Evolutionary conservation across 2,888 invertebrate species (phyloP).

Genomic region (Machimus rusticus): DNA sequence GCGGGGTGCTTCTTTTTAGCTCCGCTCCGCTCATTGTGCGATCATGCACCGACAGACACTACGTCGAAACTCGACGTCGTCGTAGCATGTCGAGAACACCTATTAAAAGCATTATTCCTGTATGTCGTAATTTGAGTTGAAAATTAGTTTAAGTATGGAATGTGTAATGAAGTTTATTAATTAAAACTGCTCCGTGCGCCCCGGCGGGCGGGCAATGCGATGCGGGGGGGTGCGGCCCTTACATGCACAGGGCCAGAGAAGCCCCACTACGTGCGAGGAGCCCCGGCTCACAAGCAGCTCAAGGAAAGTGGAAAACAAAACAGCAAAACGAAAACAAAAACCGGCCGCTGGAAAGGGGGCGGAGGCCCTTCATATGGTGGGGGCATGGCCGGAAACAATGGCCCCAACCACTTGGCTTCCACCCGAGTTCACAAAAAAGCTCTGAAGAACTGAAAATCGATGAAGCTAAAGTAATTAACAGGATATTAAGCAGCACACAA

Average conservation of each 20-base stretch:
- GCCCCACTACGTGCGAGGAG: not conserved
- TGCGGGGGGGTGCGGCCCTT: not conserved
- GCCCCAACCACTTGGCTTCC: not conserved
- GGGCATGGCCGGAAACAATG: not conserved
- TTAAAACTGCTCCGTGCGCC: slow-evolving; percentile 51
- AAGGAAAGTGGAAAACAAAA: slow-evolving; percentile 39
- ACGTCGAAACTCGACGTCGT: slow-evolving; percentile 18
- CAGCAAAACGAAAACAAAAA: slow-evolving; percentile 35
- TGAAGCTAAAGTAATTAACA: slow-evolving; percentile 49
- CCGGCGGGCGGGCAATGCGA: not conserved
- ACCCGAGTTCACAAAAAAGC: slow-evolving; percentile 40
- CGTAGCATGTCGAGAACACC: slow-evolving; percentile 50
- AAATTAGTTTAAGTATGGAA: slow-evolving; percentile 54
- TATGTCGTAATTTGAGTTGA: slow-evolving; percentile 53
- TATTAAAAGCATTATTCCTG: slow-evolving; percentile 52
- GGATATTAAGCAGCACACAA: slow-evolving; percentile 48
- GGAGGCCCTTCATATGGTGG: slow-evolving; percentile 11
- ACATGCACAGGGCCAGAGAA: not conserved
- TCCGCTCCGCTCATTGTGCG: not conserved
- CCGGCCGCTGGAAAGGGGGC: not conserved
- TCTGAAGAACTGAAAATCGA: slow-evolving; percentile 47
- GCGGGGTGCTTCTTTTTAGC: not conserved
- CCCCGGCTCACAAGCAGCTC: not conserved
- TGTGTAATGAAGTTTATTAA: slow-evolving; percentile 54
- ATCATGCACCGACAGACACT: slow-evolving; percentile 34